Percentiles rank a stretch among this genome's conserved stretches.
phyloP scores from a whole-genome alignment of 2,888 invertebrate species.

The Rhagonycha lutea region DNA sequence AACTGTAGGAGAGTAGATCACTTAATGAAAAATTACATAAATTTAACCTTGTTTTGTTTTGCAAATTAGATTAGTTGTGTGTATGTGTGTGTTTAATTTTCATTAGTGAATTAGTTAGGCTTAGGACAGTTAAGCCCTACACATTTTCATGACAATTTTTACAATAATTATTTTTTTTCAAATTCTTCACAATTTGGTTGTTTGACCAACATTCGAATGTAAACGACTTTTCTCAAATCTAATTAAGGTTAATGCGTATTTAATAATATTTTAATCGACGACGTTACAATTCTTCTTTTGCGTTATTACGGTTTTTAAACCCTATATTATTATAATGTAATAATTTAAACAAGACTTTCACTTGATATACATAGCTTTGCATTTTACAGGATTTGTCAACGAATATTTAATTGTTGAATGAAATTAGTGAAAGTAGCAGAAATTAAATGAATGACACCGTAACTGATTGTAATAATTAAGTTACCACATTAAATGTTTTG shows the following conservation, averaged over 20 bases:
- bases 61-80: conserved; percentile 9
- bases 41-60: conserved; percentile 13
- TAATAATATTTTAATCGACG: not conserved
- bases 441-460: not conserved
- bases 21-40: conserved; percentile 7
- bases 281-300: not conserved
- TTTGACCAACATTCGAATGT: not conserved
- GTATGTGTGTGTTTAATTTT: not conserved
- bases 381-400: not conserved
- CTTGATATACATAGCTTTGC: not conserved
- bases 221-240: not conserved
- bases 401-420: not conserved
- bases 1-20: conserved; percentile 40
- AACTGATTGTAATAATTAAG: not conserved
- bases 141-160: not conserved
- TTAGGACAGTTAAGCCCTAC: not conserved
- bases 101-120: not conserved
- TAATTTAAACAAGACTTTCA: not conserved
- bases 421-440: not conserved
- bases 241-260: not conserved
- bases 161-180: not conserved
- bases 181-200: not conserved
- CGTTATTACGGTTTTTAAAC: not conserved
- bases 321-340: not conserved
- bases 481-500: not conserved